Percentiles rank a stretch among this genome's conserved stretches.
Evolutionary conservation across 53 echinoderm and acorn worm species (phyloP).

Genomic region (Henricia sp.): DNA sequence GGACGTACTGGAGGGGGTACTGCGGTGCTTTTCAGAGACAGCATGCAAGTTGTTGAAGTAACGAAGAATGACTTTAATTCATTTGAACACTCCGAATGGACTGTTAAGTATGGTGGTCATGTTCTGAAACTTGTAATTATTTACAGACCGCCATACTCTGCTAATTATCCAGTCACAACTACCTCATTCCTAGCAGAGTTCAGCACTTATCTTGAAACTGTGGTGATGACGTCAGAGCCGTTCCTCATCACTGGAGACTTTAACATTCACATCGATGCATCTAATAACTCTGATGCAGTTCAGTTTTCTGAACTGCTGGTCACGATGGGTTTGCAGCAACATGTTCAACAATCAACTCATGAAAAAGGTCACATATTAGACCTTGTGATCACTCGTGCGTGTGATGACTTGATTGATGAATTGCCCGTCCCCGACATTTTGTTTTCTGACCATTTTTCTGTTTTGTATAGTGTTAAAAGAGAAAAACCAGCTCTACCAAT

Average conservation of each 20-base stretch:
- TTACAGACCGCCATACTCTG: conserved; percentile 19
- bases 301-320: conserved; percentile 53
- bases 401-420: too few species aligned
- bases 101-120: neutral
- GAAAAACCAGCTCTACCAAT: neutral
- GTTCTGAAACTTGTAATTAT: conserved; percentile 12
- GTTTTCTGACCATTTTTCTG: conserved; percentile 3
- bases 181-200: conserved; percentile 49
- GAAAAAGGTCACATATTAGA: conserved; percentile 56
- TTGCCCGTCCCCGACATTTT: neutral
- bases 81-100: conserved; percentile 30
- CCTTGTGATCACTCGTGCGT: conserved; percentile 31
- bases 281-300: conserved; percentile 15
- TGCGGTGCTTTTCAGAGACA: neutral
- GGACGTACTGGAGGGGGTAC: conserved; percentile 14
- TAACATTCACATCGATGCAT: conserved; percentile 47
- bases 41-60: neutral
- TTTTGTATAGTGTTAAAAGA: neutral
- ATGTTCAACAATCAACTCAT: conserved; percentile 67
- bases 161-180: conserved; percentile 9
- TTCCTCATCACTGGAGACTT: conserved; percentile 62
- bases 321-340: conserved; percentile 57
- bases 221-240: conserved; percentile 4
- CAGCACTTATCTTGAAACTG: conserved; percentile 5
- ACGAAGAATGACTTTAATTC: neutral